Evolutionary conservation across 2,797 vertebrate species (phyloP).

Genomic region (Danio aesculapii): DNA sequence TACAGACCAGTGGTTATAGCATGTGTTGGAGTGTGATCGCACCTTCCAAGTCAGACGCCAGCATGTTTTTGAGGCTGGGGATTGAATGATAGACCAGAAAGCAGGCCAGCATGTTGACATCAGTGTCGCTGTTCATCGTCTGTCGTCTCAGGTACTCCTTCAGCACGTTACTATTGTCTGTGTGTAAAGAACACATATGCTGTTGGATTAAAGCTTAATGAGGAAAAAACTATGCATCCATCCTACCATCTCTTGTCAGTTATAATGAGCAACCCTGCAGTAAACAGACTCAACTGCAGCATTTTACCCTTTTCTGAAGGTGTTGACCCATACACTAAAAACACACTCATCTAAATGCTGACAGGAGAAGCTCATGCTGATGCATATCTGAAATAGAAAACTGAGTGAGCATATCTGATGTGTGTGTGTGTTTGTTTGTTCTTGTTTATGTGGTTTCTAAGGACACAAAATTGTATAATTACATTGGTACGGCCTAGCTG

Average conservation of each 20-base stretch:
- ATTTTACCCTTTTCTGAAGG: neutral
- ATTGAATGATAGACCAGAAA: conserved; percentile 94
- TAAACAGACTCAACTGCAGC: neutral
- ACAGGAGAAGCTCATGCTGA: neutral
- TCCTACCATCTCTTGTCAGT: neutral
- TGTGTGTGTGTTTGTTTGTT: too few species aligned
- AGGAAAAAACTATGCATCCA: neutral
- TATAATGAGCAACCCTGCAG: neutral
- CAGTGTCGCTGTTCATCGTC: conserved; percentile 71
- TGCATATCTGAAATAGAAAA: neutral
- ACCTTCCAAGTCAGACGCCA: conserved; percentile 73
- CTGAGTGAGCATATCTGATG: neutral
- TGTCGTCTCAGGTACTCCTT: conserved; percentile 86
- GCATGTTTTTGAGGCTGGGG: conserved; percentile 81
- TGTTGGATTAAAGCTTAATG: neutral
- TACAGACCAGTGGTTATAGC: neutral
- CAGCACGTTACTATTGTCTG: conserved; percentile 84
- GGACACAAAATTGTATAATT: too few species aligned
- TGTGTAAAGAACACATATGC: conserved; percentile 18
- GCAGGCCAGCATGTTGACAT: conserved; percentile 86
- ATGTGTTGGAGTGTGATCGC: neutral
- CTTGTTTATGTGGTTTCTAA: too few species aligned
- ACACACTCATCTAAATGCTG: neutral
- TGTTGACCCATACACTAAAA: neutral
- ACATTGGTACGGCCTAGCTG: too few species aligned